These are phyloP conservation scores for Anser brachyrhynchus DNA, from an alignment of 2,113 vertebrate species.

Conservation along the genomic window DNA sequence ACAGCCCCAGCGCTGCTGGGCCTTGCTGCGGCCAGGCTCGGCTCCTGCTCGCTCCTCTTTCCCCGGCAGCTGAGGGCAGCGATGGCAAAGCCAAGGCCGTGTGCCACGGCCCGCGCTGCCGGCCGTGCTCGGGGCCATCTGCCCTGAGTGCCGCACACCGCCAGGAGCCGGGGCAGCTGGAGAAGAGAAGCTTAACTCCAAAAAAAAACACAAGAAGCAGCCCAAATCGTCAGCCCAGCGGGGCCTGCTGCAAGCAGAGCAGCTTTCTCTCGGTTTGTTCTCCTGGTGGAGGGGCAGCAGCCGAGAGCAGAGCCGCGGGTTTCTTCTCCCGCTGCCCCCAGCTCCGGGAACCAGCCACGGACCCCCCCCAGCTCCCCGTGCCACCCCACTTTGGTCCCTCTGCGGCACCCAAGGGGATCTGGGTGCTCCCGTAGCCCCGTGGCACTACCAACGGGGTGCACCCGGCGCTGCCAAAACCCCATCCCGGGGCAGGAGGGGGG, in stretches of 20 bases:
- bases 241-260: not conserved
- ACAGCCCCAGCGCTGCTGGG: not conserved
- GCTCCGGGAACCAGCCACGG: too few species aligned
- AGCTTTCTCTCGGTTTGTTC: not conserved
- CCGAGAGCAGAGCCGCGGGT: not conserved
- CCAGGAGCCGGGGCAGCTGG: not conserved
- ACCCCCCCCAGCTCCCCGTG: too few species aligned
- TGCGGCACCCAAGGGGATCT: not conserved
- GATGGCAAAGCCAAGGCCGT: rapidly evolving
- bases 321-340: not conserved
- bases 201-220: not conserved
- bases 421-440: rapidly evolving
- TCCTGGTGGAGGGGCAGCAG: not conserved
- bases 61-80: not conserved
- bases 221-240: not conserved
- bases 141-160: not conserved
- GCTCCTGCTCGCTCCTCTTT: not conserved
- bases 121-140: rapidly evolving
- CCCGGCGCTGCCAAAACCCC: not conserved
- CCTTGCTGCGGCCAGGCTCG: not conserved
- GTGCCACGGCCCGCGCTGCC: rapidly evolving
- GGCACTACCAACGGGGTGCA: not conserved
- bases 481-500: rapidly evolving
- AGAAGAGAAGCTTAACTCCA: not conserved
- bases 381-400: not conserved